Percentiles rank a stretch among this genome's conserved stretches.
Evolutionary conservation across 1,140 invertebrate species (phyloP).

Genomic region (Bombus soroeensis): DNA sequence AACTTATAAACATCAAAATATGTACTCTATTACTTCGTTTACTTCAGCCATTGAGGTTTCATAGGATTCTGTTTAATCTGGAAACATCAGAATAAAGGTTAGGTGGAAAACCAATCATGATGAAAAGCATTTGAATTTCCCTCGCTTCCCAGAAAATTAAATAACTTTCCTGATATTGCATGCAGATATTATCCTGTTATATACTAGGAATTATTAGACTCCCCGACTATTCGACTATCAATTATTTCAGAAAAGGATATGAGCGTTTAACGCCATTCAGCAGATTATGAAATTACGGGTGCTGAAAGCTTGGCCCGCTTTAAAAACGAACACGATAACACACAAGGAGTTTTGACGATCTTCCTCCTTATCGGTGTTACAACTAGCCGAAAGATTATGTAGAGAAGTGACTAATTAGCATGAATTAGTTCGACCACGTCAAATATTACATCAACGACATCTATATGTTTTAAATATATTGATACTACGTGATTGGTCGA

Average conservation of each 20-base stretch:
- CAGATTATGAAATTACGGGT: slow-evolving; percentile 52
- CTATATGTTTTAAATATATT: neutral
- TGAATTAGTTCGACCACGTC: neutral
- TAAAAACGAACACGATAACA: slow-evolving; percentile 71
- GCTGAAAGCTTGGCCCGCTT: slow-evolving; percentile 55
- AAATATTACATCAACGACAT: neutral
- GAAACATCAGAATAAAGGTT: neutral
- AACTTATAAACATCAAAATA: neutral
- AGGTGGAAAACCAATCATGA: neutral
- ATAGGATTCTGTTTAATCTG: neutral
- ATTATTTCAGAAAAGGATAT: slow-evolving; percentile 29
- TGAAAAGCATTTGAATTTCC: neutral
- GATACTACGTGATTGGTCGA: neutral
- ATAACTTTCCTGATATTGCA: neutral
- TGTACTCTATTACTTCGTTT: neutral
- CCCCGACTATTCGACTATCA: neutral
- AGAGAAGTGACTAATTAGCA: slow-evolving; percentile 21
- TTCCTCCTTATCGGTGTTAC: slow-evolving; percentile 43
- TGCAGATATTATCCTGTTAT: neutral
- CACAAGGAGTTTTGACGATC: slow-evolving; percentile 56
- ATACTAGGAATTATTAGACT: neutral
- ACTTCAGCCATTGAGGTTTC: neutral
- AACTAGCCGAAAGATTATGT: slow-evolving; percentile 44
- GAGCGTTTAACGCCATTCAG: neutral
- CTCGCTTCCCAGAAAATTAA: neutral